A percentile compares a stretch with the other conserved stretches of the same genome.
Evolutionary conservation across 1,140 invertebrate genomes (phyloP).

Genomic region (Drosophila ambigua): DNA sequence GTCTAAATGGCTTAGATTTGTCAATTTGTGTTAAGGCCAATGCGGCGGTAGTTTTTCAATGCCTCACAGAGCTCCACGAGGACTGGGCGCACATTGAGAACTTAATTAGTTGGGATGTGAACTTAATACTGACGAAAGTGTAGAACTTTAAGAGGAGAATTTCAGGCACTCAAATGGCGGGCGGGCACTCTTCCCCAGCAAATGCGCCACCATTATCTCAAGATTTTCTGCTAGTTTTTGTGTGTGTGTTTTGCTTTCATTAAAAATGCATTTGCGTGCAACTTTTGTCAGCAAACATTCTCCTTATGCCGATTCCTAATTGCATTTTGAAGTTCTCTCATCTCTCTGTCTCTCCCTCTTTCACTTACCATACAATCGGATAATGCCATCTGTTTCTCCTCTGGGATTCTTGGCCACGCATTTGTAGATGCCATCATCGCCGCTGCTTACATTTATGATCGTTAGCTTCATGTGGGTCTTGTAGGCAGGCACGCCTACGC

Average conservation of each 20-base stretch:
- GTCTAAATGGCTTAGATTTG: conserved; percentile 74
- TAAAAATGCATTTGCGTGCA: conserved; percentile 36
- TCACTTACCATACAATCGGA: conserved; percentile 94
- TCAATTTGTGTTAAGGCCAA: conserved; percentile 78
- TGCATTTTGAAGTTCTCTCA: conserved; percentile 7
- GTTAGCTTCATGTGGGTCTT: conserved; percentile 93
- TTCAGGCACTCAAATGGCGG: background rate
- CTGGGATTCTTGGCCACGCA: conserved; percentile 95
- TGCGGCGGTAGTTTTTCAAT: conserved; percentile 63
- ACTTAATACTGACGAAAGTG: conserved; percentile 14
- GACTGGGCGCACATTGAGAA: conserved; percentile 27
- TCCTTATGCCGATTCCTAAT: conserved; percentile 15
- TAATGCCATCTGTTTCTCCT: conserved; percentile 95
- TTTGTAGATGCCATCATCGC: conserved; percentile 94
- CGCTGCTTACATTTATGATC: conserved; percentile 89
- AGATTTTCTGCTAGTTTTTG: conserved; percentile 8
- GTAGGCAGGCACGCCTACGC: conserved; percentile 88
- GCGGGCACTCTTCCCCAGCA: background rate
- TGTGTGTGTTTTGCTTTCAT: conserved; percentile 19
- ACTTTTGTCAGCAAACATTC: conserved; percentile 16
- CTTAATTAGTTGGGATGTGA: conserved; percentile 58
- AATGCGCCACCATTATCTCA: background rate
- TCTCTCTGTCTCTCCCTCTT: background rate
- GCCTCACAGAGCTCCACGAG: conserved; percentile 10
- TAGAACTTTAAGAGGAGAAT: conserved; percentile 2